Evolutionary conservation across 2,888 invertebrate genomes (phyloP), one percentile per base, ranked within the genome.

Genomic region (Lycaena phlaeas): DNA sequence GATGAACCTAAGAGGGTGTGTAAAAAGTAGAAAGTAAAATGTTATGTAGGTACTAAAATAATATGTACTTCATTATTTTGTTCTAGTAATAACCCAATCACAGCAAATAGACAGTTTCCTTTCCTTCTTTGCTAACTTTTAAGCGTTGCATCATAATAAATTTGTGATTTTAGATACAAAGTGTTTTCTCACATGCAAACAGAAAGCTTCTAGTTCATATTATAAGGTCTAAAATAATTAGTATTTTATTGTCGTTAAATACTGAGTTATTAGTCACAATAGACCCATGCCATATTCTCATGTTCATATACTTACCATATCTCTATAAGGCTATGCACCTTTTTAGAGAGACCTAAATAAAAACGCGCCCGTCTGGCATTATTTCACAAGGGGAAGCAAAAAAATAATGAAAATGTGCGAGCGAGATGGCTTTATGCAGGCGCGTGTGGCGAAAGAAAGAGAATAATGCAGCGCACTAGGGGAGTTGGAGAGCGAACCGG

Each of bases 361-460:
- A 76, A 81, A 77, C 67, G 65, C 18, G 60, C 58, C 56, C 61
- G 72, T 68, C 74, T 70, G 73, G 76, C 69, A 69, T 71, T 72
- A 78, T 77, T 77, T 72, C 62, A 79, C 69, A 75, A 69, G 69
- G 78, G 77, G 72, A 69, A 77, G 72, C 72, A 76, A 79, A 82
- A 64, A 81, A 78, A 75, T 77, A 78, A 78, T 73, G 69, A 74
- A 76, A 81, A 73, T 56, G 79, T 73, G 73, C 67, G 73, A 76
- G 59, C 45, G 73, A 69, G 75, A 75, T 55, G 67, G 68, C 57
- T 49, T 57, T 62, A 73, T 72, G 70, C 68, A 63, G 57, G 62
- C 73, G 73, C 70, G 71, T 75, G 72, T 72, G 76, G 70, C 65
- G 61, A 63, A 62, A 68, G 64, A 81, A 64, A 69, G 69, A 70